Conservation (phyloP, 2,888 invertebrate species). For the Pecten maximus region DNA sequence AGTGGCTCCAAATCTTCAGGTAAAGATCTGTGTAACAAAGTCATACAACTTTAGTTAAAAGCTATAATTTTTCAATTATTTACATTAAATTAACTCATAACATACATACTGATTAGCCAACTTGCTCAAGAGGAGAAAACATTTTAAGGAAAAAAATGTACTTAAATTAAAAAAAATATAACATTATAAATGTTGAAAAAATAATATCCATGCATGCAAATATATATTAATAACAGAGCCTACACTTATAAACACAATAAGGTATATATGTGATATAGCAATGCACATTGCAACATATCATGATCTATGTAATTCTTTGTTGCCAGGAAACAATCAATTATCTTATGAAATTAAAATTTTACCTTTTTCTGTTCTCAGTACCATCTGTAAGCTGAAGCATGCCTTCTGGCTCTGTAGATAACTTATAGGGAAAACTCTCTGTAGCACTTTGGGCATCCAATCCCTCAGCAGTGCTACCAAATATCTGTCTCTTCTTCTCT, state of each 20-base stretch:
- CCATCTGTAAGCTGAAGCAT: constrained; percentile 22
- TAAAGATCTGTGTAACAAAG: constrained; percentile 56
- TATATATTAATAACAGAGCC: too few relatives aligned
- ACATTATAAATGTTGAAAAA: too few relatives aligned
- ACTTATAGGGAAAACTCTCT: constrained; percentile 59
- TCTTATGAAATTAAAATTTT: not conserved
- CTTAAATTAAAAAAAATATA: too few relatives aligned
- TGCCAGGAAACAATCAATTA: not conserved
- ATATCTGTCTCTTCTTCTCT: constrained; percentile 64
- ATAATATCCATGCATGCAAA: too few relatives aligned
- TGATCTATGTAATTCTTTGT: too few relatives aligned
- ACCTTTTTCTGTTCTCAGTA: not conserved
- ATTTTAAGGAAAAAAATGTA: too few relatives aligned
- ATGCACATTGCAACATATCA: too few relatives aligned
- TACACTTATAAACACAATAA: too few relatives aligned
- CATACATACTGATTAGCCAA: too few relatives aligned
- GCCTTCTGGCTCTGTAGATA: constrained; percentile 30
- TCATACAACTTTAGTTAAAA: not conserved
- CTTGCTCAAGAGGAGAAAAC: too few relatives aligned
- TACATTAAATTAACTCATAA: not conserved
- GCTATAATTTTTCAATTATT: too few relatives aligned
- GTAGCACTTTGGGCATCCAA: constrained; percentile 47
- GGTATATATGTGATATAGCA: too few relatives aligned
- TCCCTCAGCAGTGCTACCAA: constrained; percentile 64
- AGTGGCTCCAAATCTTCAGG: constrained; percentile 69